phyloP scores from a whole-genome alignment of 2,797 vertebrate genomes.

The Gobio occitaniae region DNA sequence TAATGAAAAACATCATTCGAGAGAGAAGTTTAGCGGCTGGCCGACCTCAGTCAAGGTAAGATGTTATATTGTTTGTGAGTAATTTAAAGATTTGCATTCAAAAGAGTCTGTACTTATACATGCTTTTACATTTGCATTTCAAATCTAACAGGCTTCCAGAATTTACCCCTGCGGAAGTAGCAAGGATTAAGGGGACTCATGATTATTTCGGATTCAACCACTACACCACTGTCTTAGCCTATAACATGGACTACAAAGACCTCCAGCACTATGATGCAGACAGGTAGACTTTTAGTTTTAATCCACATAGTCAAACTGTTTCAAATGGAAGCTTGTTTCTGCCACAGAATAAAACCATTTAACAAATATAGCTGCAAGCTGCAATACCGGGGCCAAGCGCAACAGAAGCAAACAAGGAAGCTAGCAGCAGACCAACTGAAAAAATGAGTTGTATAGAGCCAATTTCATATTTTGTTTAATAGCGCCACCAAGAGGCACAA shows the following conservation, averaged over 20 bases:
- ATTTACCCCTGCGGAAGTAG: constrained; percentile 90
- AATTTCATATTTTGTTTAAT: no score
- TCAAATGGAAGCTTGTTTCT: no score
- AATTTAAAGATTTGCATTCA: not conserved
- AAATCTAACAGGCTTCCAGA: constrained; percentile 85
- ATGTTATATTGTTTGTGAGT: not conserved
- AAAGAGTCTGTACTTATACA: not conserved
- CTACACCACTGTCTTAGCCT: constrained; percentile 90
- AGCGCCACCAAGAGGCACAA: no score
- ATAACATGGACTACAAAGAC: constrained; percentile 77
- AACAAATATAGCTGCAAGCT: no score
- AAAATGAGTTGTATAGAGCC: no score
- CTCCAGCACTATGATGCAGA: constrained; percentile 89
- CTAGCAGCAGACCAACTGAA: no score
- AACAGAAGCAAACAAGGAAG: no score
- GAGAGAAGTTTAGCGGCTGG: constrained; percentile 88
- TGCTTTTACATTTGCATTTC: not conserved
- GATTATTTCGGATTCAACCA: constrained; percentile 97
- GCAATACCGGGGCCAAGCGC: no score
- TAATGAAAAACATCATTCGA: constrained; percentile 89
- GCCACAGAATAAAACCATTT: no score
- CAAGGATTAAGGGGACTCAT: constrained; percentile 90
- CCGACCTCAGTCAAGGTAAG: constrained; percentile 84
- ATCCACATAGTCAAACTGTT: not conserved
- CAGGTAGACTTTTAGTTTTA: constrained; percentile 76